Base-by-base conservation (phyloP, 2,113 vertebrate genomes). In the Lasiurus borealis region DNA sequence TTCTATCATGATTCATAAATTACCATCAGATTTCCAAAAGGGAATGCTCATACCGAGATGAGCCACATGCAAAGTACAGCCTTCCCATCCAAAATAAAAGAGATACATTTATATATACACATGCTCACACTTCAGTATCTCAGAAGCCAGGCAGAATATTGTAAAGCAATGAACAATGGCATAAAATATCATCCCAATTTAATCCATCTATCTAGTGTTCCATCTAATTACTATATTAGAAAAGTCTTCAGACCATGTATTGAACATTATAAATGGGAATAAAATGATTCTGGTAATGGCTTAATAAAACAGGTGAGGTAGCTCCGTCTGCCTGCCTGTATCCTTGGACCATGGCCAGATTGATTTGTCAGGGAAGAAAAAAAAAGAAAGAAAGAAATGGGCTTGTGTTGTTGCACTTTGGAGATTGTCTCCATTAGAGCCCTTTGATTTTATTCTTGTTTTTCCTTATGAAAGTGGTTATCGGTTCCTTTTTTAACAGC, bases 251-350 rank as follows among this genome's bases (percentile, higher is more conserved):
- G 98, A 98, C 96, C 97, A 59, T 88, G 97, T 97, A 98, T 98
- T 13, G 97, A 98, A 97, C 98, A 96, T 98, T 98, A 98, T 98
- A 98, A 98, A 98, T 98, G 98, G 97, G 98, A 97, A 97, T 98
- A 98, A 98, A 98, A 98, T 98, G 98, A 91, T 98, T 98, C 98
- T 98, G 98, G 98, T 98, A 98, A 98, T 98, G 98, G 98, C 98
- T 98, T 98, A 98, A 98, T 98, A 97, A 98, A 98, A 95, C 97
- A 97, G 98, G 97, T 98, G 98, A 98, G 97, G 96, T 88, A 96
- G 98, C 88, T 93, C 97, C 94, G 97, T 97, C 97, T 98, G 98
- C 97, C 98, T 98, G 98, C 11, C 0, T 90, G 57, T 78, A 78
- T 96, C 97, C 94, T 98, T 98, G 98, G 98, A 98, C 93, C 27